Base-by-base conservation (phyloP, 2,888 invertebrate genomes). In the Parapristionchus giblindavisi region DNA sequence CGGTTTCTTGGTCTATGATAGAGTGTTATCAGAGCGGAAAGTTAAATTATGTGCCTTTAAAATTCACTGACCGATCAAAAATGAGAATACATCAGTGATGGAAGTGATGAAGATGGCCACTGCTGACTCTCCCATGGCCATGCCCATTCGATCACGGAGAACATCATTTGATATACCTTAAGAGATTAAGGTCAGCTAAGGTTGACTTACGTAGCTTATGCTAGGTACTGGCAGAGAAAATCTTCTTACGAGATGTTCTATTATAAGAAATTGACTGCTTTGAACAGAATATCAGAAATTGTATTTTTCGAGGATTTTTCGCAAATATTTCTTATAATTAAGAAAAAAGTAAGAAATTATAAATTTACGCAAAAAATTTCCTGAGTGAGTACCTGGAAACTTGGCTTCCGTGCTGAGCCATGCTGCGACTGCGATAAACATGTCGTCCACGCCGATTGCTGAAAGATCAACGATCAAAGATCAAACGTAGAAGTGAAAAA, bases 391-490 rank as follows among this genome's bases (percentile, higher is more conserved):
- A 78, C 82, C 82, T 8, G 84, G 83, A 58, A 76, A 84, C 75
- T 85, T 79, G 32, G 81, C 75, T 17, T 94, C 93, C 0, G 95
- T 95, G 75, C 95, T 91, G 77, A 95, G 91, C 96, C 96, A 96
- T 0, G 95, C 95, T 2, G 95, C 95, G 84, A 96, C 90, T 93
- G 96, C 94, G 32, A 96, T 96, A 88, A 96, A 96, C 1, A 95
- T 96, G 88, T 96, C 96, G 88, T 96, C 96, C 77, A 96, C 95
- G 77, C 96, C 96, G 86, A 96, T 95, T 85, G 95, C 96, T 95
- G 89, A 89, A 82, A 81, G 77, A 40, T 54, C 14, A 6, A 34
- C n/a, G 6, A 8, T 52, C 24, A 52, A 52, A 11, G 21, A n/a
- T n/a, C n/a, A n/a, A n/a, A n/a, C n/a, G n/a, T n/a, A n/a, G 34